Percentiles rank a stretch among this genome's conserved stretches.
These are phyloP conservation scores for Pitta sordida DNA, from an alignment of 2,113 vertebrate genomes.

Conservation along the genomic window DNA sequence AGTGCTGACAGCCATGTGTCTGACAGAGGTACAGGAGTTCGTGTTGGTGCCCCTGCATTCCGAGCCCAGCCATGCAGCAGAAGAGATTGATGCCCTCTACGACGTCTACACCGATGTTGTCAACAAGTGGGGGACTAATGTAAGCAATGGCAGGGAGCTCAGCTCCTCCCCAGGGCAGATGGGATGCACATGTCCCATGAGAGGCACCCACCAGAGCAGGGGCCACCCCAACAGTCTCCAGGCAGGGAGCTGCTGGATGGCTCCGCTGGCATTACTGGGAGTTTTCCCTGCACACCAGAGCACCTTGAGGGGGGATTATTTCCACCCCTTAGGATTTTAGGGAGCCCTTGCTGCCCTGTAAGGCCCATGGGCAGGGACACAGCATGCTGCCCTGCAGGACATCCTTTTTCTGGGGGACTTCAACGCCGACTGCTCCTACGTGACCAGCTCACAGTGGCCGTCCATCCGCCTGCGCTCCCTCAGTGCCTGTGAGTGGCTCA, in stretches of 20 bases:
- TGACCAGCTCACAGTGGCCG: neutral
- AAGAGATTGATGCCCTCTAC: neutral
- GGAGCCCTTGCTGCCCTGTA: neutral
- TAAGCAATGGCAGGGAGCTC: accelerated
- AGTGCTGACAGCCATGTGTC: neutral
- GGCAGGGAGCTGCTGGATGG: neutral
- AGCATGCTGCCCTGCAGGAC: neutral
- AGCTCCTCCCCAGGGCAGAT: neutral
- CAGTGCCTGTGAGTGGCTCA: neutral
- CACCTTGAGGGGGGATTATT: neutral
- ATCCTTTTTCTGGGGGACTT: slow-evolving; percentile 23
- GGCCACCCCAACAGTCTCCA: neutral
- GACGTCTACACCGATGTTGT: neutral
- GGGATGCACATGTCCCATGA: accelerated
- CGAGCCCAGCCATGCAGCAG: neutral
- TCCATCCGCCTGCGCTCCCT: neutral
- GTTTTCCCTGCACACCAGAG: neutral
- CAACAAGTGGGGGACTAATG: neutral
- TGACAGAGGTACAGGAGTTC: neutral
- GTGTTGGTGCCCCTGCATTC: slow-evolving; percentile 52
- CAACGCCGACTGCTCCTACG: slow-evolving; percentile 44
- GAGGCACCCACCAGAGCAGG: accelerated
- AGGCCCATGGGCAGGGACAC: neutral
- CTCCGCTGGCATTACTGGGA: neutral
- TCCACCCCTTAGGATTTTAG: neutral